These are phyloP conservation scores for Drosophila falleni DNA, from an alignment of 2,888 invertebrate species.

Conservation along the genomic window DNA sequence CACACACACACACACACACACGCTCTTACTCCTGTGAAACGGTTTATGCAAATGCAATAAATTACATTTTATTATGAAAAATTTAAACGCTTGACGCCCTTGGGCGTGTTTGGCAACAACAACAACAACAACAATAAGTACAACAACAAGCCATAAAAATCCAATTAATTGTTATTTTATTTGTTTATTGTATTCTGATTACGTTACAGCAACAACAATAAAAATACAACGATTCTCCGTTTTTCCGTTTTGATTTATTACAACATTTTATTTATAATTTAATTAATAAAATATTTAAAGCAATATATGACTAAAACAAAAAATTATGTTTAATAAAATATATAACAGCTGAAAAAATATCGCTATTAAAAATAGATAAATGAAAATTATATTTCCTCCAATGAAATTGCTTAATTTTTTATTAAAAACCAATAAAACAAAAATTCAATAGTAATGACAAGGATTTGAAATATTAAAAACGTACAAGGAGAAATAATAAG, in stretches of 20 bases:
- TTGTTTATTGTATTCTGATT: constrained; percentile 81
- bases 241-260: constrained; percentile 62
- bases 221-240: constrained; percentile 6
- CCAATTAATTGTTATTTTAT: constrained; percentile 81
- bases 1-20: constrained; percentile 13
- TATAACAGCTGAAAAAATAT: constrained; percentile 4
- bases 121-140: constrained; percentile 15
- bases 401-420: neutral
- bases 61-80: constrained; percentile 80
- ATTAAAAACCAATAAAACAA: too few relatives aligned
- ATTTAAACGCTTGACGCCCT: constrained; percentile 48
- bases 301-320: constrained; percentile 24
- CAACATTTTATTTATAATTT: constrained; percentile 56
- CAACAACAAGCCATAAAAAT: constrained; percentile 58
- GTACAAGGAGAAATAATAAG: too few relatives aligned
- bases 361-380: neutral
- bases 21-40: constrained; percentile 21
- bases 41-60: constrained; percentile 82
- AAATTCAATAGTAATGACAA: too few relatives aligned
- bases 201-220: constrained; percentile 45
- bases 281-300: constrained; percentile 65
- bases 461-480: too few relatives aligned
- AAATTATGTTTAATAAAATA: constrained; percentile 2
- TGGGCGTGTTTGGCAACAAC: constrained; percentile 21
- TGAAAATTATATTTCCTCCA: neutral